A percentile compares a stretch with the other conserved stretches of the same genome.
These are phyloP conservation scores for Parnassius orleans DNA, from an alignment of 2,888 invertebrate species.

Conservation along the genomic window DNA sequence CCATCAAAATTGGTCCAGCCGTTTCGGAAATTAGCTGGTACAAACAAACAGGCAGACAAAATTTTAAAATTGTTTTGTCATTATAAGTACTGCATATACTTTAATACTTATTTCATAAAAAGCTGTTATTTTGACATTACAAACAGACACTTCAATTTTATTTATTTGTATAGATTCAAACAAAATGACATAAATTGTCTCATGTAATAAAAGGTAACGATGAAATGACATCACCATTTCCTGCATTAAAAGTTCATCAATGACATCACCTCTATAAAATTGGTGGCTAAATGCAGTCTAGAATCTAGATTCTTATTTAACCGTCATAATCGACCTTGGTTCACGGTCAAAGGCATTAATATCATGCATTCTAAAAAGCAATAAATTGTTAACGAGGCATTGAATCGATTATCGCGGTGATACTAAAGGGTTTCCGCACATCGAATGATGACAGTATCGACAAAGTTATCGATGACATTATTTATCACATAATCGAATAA, in stretches of 20 bases:
- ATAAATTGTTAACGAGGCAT: constrained; percentile 20
- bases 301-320: constrained; percentile 20
- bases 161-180: too few species aligned
- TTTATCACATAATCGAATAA: too few species aligned
- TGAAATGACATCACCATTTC: not conserved
- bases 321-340: constrained; percentile 3
- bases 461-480: too few species aligned
- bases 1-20: too few species aligned
- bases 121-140: too few species aligned
- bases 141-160: too few species aligned
- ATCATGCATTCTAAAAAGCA: constrained; percentile 10
- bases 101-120: too few species aligned
- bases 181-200: too few species aligned
- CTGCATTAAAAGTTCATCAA: not conserved
- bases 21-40: too few species aligned
- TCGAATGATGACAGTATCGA: not conserved
- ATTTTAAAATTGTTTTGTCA: too few species aligned
- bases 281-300: constrained; percentile 12
- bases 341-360: constrained; percentile 13
- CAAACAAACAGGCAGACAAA: too few species aligned
- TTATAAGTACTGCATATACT: too few species aligned
- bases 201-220: not conserved
- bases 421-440: constrained; percentile 8
- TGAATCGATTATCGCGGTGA: constrained; percentile 4
- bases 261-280: constrained; percentile 18